A percentile compares a stretch with the other conserved stretches of the same genome.
These are phyloP conservation scores for Thecophora atra DNA, from an alignment of 2,888 invertebrate genomes.

Conservation along the genomic window DNA sequence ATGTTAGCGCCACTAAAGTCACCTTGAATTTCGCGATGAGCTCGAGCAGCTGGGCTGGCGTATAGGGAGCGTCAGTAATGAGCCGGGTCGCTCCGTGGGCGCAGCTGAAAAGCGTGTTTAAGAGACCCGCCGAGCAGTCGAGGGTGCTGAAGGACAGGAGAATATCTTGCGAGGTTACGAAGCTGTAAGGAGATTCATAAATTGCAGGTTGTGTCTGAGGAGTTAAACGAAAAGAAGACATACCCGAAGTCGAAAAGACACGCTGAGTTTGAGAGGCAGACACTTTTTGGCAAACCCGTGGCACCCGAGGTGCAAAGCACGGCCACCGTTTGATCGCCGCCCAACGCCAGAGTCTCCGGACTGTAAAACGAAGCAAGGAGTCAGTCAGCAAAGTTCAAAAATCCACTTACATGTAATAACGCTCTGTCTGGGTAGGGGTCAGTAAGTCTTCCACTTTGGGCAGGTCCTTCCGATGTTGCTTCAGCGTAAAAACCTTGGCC, in stretches of 20 bases:
- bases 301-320: conserved; percentile 59
- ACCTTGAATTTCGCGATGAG: conserved; percentile 53
- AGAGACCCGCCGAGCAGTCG: conserved; percentile 16
- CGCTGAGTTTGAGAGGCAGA: conserved; percentile 41
- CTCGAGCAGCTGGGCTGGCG: conserved; percentile 49
- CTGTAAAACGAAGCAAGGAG: neutral
- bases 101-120: neutral
- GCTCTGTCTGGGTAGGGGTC: conserved; percentile 38
- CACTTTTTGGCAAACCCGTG: conserved; percentile 56
- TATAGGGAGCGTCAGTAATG: conserved; percentile 46
- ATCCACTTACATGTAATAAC: conserved; percentile 41
- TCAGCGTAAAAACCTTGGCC: conserved; percentile 40
- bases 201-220: neutral
- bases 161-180: neutral
- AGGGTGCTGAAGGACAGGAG: conserved; percentile 9
- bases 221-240: neutral
- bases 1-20: conserved; percentile 48
- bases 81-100: neutral
- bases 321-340: conserved; percentile 50
- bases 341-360: conserved; percentile 24
- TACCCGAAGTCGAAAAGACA: neutral
- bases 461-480: conserved; percentile 39
- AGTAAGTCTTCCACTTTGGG: conserved; percentile 38
- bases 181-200: neutral
- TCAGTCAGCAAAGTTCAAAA: neutral